Conservation (phyloP, 2,888 invertebrate species). For the Perdita meconis region DNA sequence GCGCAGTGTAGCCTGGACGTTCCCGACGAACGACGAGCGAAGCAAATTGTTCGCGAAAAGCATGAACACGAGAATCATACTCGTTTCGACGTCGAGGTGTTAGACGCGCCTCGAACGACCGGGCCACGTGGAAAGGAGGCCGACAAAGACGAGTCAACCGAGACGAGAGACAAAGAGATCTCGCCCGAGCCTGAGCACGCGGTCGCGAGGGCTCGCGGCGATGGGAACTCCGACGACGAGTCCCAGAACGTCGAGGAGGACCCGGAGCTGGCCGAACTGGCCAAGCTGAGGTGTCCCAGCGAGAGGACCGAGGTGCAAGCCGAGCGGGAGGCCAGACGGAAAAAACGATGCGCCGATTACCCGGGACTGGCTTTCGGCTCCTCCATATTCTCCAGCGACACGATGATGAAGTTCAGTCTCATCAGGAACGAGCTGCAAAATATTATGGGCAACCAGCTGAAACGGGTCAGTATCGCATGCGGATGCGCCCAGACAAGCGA, state of each 20-base stretch:
- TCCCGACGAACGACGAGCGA: conserved; percentile 32
- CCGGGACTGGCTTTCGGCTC: conserved; percentile 96
- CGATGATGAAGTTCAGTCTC: conserved; percentile 98
- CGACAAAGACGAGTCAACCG: conserved; percentile 29
- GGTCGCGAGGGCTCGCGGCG: conserved; percentile 83
- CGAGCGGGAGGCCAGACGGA: conserved; percentile 91
- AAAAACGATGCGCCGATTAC: conserved; percentile 94
- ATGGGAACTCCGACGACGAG: conserved; percentile 82
- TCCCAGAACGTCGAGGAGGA: conserved; percentile 87
- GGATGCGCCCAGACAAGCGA: conserved; percentile 30
- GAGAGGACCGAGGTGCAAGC: conserved; percentile 95
- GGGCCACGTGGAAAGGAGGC: conserved; percentile 50
- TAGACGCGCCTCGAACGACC: conserved; percentile 8
- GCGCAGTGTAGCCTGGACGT: conserved; percentile 82
- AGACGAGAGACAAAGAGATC: conserved; percentile 61
- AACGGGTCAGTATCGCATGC: conserved; percentile 91
- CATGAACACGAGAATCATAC: conserved; percentile 36
- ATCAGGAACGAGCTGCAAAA: conserved; percentile 99
- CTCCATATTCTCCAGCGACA: conserved; percentile 97
- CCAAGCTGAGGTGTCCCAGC: conserved; percentile 94
- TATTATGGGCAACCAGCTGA: conserved; percentile 97
- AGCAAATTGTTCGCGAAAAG: conserved; percentile 15
- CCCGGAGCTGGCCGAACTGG: conserved; percentile 92
- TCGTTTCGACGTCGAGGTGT: conserved; percentile 14
- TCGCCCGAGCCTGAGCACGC: conserved; percentile 81